Base-by-base conservation (phyloP, 2,888 invertebrate species). In the Digitonthophagus gazella region DNA sequence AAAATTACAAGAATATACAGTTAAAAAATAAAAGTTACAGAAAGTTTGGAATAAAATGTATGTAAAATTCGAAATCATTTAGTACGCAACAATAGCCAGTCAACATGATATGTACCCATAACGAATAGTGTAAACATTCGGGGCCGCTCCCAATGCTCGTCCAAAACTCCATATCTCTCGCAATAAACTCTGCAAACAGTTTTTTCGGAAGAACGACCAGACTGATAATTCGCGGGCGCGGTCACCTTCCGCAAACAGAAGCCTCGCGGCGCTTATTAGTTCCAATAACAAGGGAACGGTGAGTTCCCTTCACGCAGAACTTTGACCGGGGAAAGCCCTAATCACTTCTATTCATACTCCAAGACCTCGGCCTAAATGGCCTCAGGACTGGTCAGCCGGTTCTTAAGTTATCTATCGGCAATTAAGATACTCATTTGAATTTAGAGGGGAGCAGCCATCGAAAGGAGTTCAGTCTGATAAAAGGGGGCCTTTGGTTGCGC, bases 181-280 rank as follows among this genome's bases (percentile, higher is more conserved):
- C 65, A 68, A 67, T 56, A 66, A 61, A 69, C 68, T 57, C 57
- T n/a, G 65, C 67, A 69, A 71, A 71, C 69, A 72, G 69, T 74
- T 74, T 73, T 72, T 63, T 58, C 1, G 15, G 57, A n/a, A n/a
- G 22, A 56, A 63, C 54, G 71, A 73, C 70, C 68, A 72, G 67
- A 65, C 74, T 68, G 76, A 77, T 77, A 78, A 77, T 76, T 77
- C 14, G 15, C 68, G 75, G 75, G 75, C 76, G 76, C 75, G 77
- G 77, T 67, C 77, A 77, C 75, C 76, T 77, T 74, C 75, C 75
- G 76, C 76, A 78, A 78, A 79, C 79, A 79, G 72, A 74, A 76
- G 73, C 77, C 78, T 75, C 70, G 74, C 74, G 79, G 79, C 79
- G 72, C 76, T 80, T 80, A 80, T 80, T 80, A 80, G 80, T 80